Evolutionary conservation across 30 jellyfish, hydroid and myxozoan species (phyloP), one percentile per base, ranked within the genome.

Genomic region (Aurelia sp.): DNA sequence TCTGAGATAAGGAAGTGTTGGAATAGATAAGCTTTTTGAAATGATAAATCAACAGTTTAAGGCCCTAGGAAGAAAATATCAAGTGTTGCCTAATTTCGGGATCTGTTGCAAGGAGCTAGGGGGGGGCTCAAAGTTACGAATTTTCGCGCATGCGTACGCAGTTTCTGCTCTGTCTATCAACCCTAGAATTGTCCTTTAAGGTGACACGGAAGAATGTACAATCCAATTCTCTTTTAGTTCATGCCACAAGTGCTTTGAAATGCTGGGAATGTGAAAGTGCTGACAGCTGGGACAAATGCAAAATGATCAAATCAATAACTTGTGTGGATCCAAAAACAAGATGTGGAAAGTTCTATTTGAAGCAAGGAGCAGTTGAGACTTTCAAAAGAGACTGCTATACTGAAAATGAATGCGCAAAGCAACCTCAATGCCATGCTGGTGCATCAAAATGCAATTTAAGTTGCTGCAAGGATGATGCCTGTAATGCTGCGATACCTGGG

Each of bases 321-420:
- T 92, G 98, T 74, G 31, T 17, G 38, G 66, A 63, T 41, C 97
- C 93, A 31, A 74, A 81, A 51, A 87, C 92, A 22, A 66, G 66
- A 83, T 92, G 98, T 57, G 98, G 98, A 57, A 59, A 53, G 19
- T 53, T 92, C 64, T 92, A 92, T 83, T 58, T 91, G 53, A 92
- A 87, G 59, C 96, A 75, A 72, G 92, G 90, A 53, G 70, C 87
- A 31, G 91, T 88, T 15, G 98, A 92, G 77, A 74, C 91, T 16
- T 92, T 59, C 88, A 70, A 61, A 16, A 63, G 97, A 5, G 95
- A 82, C 66, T 92, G 98, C 90, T 82, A 58, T 75, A 70, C 98
- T 13, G 87, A 87, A 19, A 92, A 87, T 8, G 74, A 57, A 72
- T 92, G 98, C 85, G 40, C 20, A 16, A 63, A 11, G 16, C 87